Evolutionary conservation across 2,888 invertebrate genomes (phyloP).

Genomic region (Lycophotia porphyrea): DNA sequence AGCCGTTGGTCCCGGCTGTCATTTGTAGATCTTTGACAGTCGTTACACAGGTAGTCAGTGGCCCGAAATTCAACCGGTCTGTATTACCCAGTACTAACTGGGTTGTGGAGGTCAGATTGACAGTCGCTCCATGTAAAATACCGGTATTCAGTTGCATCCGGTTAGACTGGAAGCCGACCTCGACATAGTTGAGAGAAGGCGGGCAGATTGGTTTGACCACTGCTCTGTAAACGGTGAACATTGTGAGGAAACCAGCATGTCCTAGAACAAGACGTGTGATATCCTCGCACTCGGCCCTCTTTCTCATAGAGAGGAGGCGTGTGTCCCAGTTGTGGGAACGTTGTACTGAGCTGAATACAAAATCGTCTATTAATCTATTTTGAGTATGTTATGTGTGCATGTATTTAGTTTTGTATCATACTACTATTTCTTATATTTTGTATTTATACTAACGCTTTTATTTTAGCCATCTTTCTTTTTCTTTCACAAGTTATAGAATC

Average conservation of each 20-base stretch:
- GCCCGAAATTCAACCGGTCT: too few species aligned
- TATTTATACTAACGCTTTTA: conserved; percentile 40
- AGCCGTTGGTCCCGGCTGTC: background rate
- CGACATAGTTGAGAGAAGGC: too few species aligned
- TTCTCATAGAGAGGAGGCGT: too few species aligned
- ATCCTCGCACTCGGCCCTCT: too few species aligned
- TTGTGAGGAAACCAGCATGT: too few species aligned
- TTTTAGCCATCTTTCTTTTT: conserved; percentile 13
- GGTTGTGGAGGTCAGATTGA: background rate
- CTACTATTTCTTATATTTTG: conserved; percentile 10
- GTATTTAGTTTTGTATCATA: conserved; percentile 21
- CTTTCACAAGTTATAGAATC: background rate
- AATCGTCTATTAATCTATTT: conserved; percentile 12
- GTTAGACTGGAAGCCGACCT: too few species aligned
- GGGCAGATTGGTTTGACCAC: too few species aligned
- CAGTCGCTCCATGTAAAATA: too few species aligned
- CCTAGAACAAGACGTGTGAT: too few species aligned
- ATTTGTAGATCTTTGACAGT: background rate
- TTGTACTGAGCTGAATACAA: background rate
- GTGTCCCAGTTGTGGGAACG: too few species aligned
- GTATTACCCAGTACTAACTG: background rate
- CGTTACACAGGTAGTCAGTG: background rate
- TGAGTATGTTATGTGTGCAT: conserved; percentile 13
- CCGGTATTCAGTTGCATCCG: too few species aligned
- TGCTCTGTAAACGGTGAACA: too few species aligned